Evolutionary conservation across 2,797 vertebrate genomes (phyloP), one percentile per base, ranked within the genome.

Genomic region (Anableps anableps): DNA sequence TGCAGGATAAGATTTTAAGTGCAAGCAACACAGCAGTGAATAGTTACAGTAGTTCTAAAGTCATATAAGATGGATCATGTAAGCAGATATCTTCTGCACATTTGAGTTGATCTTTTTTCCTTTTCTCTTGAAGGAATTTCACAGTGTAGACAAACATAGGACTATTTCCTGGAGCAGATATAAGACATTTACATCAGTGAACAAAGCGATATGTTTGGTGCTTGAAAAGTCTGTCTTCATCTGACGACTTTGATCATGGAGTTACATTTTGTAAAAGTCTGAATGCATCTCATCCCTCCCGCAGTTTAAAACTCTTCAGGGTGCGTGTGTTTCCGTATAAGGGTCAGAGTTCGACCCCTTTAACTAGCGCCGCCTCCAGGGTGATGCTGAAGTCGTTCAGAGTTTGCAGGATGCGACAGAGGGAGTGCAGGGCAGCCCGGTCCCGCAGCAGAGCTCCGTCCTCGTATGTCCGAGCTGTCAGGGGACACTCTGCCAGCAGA

Each of bases 291-390:
- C 14, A 23, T 78, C 38, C 78, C 73, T 71, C 78, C 62, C 4
- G 1, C 74, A 60, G 76, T 80, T 84, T 80, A 77, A 74, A 72
- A 81, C 41, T 73, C 43, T 7, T 74, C 48, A 55, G 74, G 21
- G 29, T 80, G 81, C 48, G 43, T 74, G 77, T 43, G 43, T 62
- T 72, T 74, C 14, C 34, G 3, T 1, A 17, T 48, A 38, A 58
- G 53, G 90, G 92, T 96, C 97, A 99, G 92, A 99, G 96, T 60
- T 98, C 97, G 53, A 99, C 96, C 77, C 98, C 98, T 95, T 99
- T 99, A 77, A 98, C 95, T 68, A 99, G 97, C 0, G 98, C 97
- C 2, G 96, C 95, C 94, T 99, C 99, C 77, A 99, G 94, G 76
- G 97, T 91, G 76, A 99, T 95, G 94, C 94, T 95, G 93, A 99